These are phyloP conservation scores for Torymus texanus DNA, from an alignment of 2,888 invertebrate species.

Conservation along the genomic window DNA sequence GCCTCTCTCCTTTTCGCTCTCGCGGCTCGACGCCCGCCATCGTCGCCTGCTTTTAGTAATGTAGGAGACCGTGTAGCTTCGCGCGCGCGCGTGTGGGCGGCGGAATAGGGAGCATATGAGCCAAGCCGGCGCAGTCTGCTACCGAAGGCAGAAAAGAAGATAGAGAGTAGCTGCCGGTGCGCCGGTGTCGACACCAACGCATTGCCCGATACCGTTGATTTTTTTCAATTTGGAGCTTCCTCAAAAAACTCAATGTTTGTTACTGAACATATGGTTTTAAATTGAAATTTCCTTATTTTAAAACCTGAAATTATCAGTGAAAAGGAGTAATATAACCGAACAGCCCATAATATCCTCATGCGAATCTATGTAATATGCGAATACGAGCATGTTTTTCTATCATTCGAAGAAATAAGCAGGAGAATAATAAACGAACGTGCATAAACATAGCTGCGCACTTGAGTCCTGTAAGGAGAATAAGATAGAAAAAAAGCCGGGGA, in stretches of 20 bases:
- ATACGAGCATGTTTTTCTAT: slow-evolving; percentile 2
- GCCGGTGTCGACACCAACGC: too few relatives aligned
- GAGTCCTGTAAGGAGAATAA: neutral
- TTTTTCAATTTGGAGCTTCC: too few relatives aligned
- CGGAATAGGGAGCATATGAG: slow-evolving; percentile 12
- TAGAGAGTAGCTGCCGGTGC: slow-evolving; percentile 12
- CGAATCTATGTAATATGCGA: neutral
- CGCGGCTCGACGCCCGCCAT: too few relatives aligned
- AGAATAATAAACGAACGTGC: slow-evolving; percentile 25
- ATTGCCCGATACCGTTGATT: too few relatives aligned
- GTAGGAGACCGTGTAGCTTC: neutral
- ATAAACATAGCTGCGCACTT: neutral
- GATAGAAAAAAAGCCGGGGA: slow-evolving; percentile 13
- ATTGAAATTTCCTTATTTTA: too few relatives aligned
- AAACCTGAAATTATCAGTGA: too few relatives aligned
- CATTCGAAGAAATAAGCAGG: slow-evolving; percentile 1
- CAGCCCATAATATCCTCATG: too few relatives aligned
- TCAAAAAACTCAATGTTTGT: too few relatives aligned
- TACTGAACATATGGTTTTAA: too few relatives aligned
- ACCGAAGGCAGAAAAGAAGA: neutral
- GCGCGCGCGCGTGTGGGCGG: slow-evolving; percentile 38
- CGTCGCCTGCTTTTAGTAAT: too few relatives aligned
- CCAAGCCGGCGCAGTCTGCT: neutral
- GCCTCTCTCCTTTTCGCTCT: neutral
- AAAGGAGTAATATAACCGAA: too few relatives aligned